Conservation (phyloP, 2,888 invertebrate species). For the Drosophila sordidapex region DNA sequence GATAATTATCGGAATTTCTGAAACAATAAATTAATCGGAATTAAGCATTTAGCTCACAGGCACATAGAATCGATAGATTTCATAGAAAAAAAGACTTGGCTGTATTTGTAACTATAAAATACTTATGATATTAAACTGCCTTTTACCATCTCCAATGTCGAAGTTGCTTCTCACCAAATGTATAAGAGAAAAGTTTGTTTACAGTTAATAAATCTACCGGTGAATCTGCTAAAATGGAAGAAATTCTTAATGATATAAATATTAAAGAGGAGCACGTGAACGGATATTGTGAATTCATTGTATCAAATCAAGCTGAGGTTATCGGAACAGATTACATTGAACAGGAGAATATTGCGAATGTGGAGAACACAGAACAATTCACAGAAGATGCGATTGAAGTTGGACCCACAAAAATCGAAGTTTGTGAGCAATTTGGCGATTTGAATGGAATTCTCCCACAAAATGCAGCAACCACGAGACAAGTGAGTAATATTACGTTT, state of each 20-base stretch:
- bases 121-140: neutral
- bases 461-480: neutral
- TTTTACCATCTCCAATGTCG: neutral
- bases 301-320: neutral
- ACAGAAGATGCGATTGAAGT: neutral
- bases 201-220: neutral
- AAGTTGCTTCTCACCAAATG: neutral
- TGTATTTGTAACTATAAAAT: neutral
- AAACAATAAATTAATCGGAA: neutral
- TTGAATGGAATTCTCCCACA: neutral
- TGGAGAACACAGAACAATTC: neutral
- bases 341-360: neutral
- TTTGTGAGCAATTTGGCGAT: neutral
- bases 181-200: neutral
- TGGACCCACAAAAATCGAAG: constrained; percentile 2
- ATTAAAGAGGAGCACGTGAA: neutral
- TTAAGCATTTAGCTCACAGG: neutral
- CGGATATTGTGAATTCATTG: neutral
- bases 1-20: neutral
- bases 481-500: neutral
- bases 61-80: neutral
- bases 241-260: neutral
- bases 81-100: neutral
- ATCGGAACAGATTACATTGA: neutral
- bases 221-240: neutral